Evolutionary conservation across 1,140 invertebrate genomes (phyloP).

Genomic region (Zaprionus gabonicus): DNA sequence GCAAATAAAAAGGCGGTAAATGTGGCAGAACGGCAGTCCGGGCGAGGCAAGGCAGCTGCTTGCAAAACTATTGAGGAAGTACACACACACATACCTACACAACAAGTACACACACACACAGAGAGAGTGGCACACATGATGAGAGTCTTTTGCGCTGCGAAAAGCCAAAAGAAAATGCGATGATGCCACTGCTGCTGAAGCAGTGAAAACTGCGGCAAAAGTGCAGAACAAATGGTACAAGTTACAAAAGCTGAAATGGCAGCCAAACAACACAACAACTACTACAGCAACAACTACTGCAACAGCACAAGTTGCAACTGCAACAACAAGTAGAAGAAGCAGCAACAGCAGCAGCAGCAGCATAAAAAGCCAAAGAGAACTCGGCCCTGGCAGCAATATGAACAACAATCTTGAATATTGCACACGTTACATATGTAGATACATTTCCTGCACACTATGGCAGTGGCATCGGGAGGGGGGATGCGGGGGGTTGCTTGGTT

Average conservation of each 20-base stretch:
- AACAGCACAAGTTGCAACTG: slow-evolving; percentile 28
- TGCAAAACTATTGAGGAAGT: slow-evolving; percentile 10
- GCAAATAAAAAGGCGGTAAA: slow-evolving; percentile 71
- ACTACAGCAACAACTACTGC: slow-evolving; percentile 16
- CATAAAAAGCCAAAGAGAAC: slow-evolving; percentile 36
- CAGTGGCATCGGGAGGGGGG: background rate
- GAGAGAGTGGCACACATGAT: slow-evolving; percentile 1
- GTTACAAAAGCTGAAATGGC: slow-evolving; percentile 79
- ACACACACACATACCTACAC: background rate
- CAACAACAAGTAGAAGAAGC: slow-evolving; percentile 24
- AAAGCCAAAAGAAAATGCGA: slow-evolving; percentile 39
- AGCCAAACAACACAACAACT: slow-evolving; percentile 51
- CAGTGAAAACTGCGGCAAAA: slow-evolving; percentile 67
- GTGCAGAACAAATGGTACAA: slow-evolving; percentile 77
- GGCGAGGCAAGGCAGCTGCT: slow-evolving; percentile 6
- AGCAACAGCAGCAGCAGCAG: slow-evolving; percentile 20
- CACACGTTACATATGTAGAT: slow-evolving; percentile 77
- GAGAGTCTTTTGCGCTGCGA: slow-evolving; percentile 18
- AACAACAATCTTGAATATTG: slow-evolving; percentile 82
- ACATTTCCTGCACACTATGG: slow-evolving; percentile 70
- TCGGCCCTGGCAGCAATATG: slow-evolving; percentile 69
- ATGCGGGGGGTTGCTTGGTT: background rate
- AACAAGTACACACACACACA: background rate
- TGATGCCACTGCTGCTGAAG: slow-evolving; percentile 21
- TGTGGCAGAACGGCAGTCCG: slow-evolving; percentile 61